Base-by-base conservation (phyloP, 2,888 invertebrate species). In the Himalopsyche japonica region DNA sequence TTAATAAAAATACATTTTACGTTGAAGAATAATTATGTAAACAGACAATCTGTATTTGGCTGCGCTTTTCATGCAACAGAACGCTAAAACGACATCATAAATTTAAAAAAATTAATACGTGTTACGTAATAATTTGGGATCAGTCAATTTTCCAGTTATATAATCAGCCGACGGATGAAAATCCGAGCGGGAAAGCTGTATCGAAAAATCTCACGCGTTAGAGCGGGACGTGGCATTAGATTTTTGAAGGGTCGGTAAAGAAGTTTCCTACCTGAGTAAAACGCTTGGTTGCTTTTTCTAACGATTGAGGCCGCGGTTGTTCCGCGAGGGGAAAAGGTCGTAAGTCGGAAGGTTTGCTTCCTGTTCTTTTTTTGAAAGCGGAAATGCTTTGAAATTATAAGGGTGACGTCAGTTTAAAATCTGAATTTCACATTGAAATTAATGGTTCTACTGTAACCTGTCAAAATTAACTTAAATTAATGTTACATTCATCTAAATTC, bases 111-210 rank as follows among this genome's bases (percentile, higher is more conserved):
- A 10, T 20, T 2, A 57, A 57, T 20, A 6, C 20, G 20, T 2
- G 82, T 83, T 83, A 85, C 81, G 76, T 83, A 83, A 85, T 77
- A 80, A 30, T 78, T 80, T 8, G 43, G 70, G 70, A 70, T 70
- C 70, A 77, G 82, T 27, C 47, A 37, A 83, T 85, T 85, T 85
- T 79, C 80, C 79, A 64, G 82, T 86, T 84, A 85, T 77, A 81
- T 80, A 82, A 86, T 79, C 81, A 15, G 27, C 47, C 37, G 77
- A 64, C 43, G 83, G 64, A 70, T 30, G 79, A 79, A 64, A 64
- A 20, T 76, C 34, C 8, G 82, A 82, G 76, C 70, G 84, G 49
- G 80, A 85, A 49, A 57, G 48, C 43, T 30, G 24, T 78, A 82
- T 20, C 34, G 34, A 24, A 27, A 30, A 20, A 76, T 30, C 27